Conservation (phyloP, 2,888 invertebrate genomes). For the Athrips mouffetella region DNA sequence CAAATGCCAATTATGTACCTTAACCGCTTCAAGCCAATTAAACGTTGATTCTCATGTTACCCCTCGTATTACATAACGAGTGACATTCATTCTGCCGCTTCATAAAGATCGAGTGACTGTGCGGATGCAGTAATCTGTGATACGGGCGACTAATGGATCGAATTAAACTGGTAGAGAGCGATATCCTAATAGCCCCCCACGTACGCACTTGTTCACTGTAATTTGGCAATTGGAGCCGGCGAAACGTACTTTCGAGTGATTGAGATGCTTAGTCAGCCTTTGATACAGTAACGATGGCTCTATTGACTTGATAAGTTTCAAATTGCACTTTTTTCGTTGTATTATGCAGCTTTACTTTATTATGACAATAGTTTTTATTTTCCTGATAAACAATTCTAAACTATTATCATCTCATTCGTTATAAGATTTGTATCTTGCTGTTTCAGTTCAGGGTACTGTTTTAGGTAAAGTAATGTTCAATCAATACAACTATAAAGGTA, state of each 20-base stretch:
- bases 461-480: too few relatives aligned
- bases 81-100: slow-evolving; percentile 7
- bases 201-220: slow-evolving; percentile 14
- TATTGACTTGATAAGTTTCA: background rate
- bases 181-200: slow-evolving; percentile 19
- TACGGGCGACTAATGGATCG: slow-evolving; percentile 64
- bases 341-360: too few relatives aligned
- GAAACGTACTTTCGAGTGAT: slow-evolving; percentile 9
- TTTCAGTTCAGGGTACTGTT: too few relatives aligned
- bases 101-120: slow-evolving; percentile 21
- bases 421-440: too few relatives aligned
- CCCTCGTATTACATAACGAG: slow-evolving; percentile 6
- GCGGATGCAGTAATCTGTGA: slow-evolving; percentile 68
- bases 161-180: slow-evolving; percentile 49
- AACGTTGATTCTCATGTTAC: slow-evolving; percentile 7
- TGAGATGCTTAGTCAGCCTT: slow-evolving; percentile 2
- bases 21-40: slow-evolving; percentile 6
- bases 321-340: too few relatives aligned
- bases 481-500: too few relatives aligned
- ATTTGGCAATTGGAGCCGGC: slow-evolving; percentile 16
- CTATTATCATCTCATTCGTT: too few relatives aligned
- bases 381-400: too few relatives aligned
- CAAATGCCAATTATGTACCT: background rate
- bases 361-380: too few relatives aligned
- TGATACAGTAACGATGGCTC: background rate